Base-by-base conservation (phyloP, 2,797 vertebrate genomes). In the Merluccius polli region DNA sequence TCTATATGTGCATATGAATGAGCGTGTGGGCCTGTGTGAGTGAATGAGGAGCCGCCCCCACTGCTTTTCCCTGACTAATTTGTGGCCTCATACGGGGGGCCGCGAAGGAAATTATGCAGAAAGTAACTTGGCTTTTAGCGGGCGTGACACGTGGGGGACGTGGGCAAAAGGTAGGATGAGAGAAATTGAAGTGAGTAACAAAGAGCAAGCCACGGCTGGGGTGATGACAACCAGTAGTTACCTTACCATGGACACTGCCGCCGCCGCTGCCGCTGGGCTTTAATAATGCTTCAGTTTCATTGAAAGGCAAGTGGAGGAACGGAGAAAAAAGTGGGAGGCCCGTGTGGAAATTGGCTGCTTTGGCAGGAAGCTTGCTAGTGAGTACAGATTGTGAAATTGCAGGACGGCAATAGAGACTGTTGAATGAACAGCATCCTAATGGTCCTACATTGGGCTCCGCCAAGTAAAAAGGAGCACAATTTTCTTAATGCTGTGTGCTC, bases 151-250 rank as follows among this genome's bases (percentile, higher is more conserved):
- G 77, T 48, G n/a, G 63, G 71, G 71, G 72, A 83, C 59, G 48
- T 38, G 10, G 36, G 36, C 52, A 24, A n/a, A 44, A 2, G 41
- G 41, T 44, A 44, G 52, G 52, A 10, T 59, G 52, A 0, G 9
- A 77, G 69, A 70, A 77, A 83, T 82, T 71, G 67, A 78, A 78
- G 68, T 72, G 72, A 79, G 76, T 32, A 77, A 75, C 0, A 27
- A 73, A 10, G 69, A 15, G 77, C n/a, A 78, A 41, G 71, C 70
- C 75, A 44, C 74, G 75, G 81, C 67, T 78, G 84, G 86, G 78
- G 73, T 83, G 87, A 86, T 84, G 81, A 85, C 77, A 88, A 85
- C 72, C 48, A n/a, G 77, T 72, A 71, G 81, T 81, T 82, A 78
- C 78, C 16, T 81, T 82, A 78, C 78, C 16, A 75, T 73, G 70